phyloP scores from a whole-genome alignment of 2,797 vertebrate species.

The Diplodus puntazzo region DNA sequence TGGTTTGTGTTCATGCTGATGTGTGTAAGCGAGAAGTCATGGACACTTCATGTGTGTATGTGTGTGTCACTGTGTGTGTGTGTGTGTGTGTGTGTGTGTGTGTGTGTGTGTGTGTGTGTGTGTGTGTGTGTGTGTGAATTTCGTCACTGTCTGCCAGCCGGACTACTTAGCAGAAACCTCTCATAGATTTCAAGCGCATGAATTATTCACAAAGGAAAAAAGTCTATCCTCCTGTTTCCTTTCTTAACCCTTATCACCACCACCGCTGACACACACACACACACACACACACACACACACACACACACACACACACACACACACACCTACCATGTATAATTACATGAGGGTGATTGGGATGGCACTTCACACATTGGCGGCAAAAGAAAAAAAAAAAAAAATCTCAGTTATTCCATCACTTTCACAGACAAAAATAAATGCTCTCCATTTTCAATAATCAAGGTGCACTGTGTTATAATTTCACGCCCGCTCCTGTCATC shows the following conservation, averaged over 20 bases:
- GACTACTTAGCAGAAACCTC: slow-evolving; percentile 59
- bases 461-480: slow-evolving; percentile 56
- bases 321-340: slow-evolving; percentile 48
- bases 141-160: slow-evolving; percentile 45
- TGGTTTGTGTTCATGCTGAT: not conserved
- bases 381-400: not conserved
- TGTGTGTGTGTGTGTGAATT: slow-evolving; percentile 31
- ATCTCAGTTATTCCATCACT: slow-evolving; percentile 1
- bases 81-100: not conserved
- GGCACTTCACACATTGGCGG: slow-evolving; percentile 55
- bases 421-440: slow-evolving; percentile 30
- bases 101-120: slow-evolving; percentile 29
- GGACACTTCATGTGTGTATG: not conserved
- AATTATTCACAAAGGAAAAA: slow-evolving; percentile 71
- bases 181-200: slow-evolving; percentile 60
- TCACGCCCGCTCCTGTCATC: slow-evolving; percentile 39
- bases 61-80: not conserved
- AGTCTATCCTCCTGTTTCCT: slow-evolving; percentile 47
- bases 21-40: not conserved
- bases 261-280: not conserved
- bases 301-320: not conserved
- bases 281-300: slow-evolving; percentile 4
- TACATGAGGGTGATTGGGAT: slow-evolving; percentile 53
- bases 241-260: slow-evolving; percentile 12
- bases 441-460: slow-evolving; percentile 66